phyloP scores from a whole-genome alignment of 2,888 invertebrate genomes.

The Drosophila buzzatii region DNA sequence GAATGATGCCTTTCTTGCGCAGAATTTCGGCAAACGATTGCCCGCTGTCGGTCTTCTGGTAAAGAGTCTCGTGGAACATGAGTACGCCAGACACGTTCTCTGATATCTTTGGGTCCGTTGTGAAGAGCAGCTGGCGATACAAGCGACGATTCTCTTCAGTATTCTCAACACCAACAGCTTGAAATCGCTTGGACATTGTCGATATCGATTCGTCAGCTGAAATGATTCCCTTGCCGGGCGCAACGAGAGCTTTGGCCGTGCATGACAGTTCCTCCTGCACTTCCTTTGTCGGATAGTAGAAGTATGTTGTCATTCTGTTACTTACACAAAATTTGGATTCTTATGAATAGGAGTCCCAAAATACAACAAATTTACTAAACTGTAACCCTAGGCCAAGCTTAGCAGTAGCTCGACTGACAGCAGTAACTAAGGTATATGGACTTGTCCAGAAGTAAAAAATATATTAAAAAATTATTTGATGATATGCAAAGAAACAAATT shows the following conservation, averaged over 20 bases:
- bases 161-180: constrained; percentile 95
- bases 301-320: constrained; percentile 89
- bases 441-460: neutral
- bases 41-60: constrained; percentile 96
- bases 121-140: constrained; percentile 95
- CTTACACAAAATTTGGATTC: constrained; percentile 39
- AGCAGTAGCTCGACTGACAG: constrained; percentile 4
- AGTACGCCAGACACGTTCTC: constrained; percentile 98
- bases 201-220: constrained; percentile 98
- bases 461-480: neutral
- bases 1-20: constrained; percentile 95
- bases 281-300: constrained; percentile 92
- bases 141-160: constrained; percentile 95
- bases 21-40: constrained; percentile 93
- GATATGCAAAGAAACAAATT: too few relatives aligned
- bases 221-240: constrained; percentile 98
- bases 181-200: constrained; percentile 85
- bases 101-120: constrained; percentile 89
- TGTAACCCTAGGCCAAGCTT: neutral
- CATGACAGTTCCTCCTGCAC: constrained; percentile 94
- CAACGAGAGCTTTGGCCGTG: constrained; percentile 95
- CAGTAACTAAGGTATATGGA: neutral
- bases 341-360: neutral
- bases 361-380: neutral
- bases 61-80: constrained; percentile 98